Evolutionary conservation across 1,140 invertebrate genomes (phyloP).

Genomic region (Caligus rogercresseyi): DNA sequence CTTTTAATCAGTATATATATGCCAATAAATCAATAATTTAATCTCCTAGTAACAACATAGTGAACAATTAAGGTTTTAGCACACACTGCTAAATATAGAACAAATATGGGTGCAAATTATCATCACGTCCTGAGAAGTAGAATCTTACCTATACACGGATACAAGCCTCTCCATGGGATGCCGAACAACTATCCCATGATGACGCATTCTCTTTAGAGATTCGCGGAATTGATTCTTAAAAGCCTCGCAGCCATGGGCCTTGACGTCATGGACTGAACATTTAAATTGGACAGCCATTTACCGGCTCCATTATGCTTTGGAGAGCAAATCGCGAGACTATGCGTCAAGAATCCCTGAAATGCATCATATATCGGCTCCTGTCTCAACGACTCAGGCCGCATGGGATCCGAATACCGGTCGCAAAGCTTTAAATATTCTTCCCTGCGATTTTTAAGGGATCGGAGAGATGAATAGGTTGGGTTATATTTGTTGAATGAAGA

Average conservation of each 20-base stretch:
- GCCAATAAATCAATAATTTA: no score
- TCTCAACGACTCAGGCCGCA: neutral
- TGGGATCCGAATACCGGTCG: neutral
- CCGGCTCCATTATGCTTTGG: neutral
- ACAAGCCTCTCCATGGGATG: slow-evolving; percentile 15
- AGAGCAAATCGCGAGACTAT: slow-evolving; percentile 4
- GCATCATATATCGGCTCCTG: neutral
- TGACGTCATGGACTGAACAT: no score
- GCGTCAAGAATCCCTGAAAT: neutral
- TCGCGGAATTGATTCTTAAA: slow-evolving; percentile 3
- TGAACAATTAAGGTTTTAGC: neutral
- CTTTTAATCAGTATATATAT: no score
- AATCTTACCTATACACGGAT: slow-evolving; percentile 13
- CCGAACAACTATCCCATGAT: neutral
- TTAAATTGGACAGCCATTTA: neutral
- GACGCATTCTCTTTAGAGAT: neutral
- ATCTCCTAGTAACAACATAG: neutral
- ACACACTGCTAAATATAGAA: neutral
- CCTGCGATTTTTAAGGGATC: neutral
- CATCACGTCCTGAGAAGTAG: neutral
- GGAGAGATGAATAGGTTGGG: neutral
- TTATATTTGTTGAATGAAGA: neutral
- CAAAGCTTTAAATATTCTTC: neutral
- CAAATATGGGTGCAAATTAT: neutral
- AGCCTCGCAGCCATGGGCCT: neutral